Base-by-base conservation (phyloP, 2,888 invertebrate species). In the Eurois occulta region DNA sequence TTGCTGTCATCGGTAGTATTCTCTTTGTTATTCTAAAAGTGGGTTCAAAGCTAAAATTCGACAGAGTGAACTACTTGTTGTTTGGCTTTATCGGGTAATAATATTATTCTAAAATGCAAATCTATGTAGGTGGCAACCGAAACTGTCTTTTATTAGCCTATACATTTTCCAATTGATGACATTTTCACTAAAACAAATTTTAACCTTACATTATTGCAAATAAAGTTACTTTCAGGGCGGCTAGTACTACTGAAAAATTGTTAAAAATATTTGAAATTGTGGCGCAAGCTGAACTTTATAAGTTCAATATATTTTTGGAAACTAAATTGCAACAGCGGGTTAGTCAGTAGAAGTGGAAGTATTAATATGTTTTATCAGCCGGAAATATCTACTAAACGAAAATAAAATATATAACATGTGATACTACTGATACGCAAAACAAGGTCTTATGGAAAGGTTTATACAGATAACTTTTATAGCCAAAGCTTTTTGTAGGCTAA, bases 331-430 rank as follows among this genome's bases (percentile, higher is more conserved):
- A 65, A 65, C 64, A 0, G n/a, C 16, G 8, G 41, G 38, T 38
- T 38, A 62, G n/a, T 32, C 21, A 38, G 38, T 38, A 41, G 41
- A 10, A 41, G 41, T 41, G 10, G 41, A 41, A 41, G 28, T 48
- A 66, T 75, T 41, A 18, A 48, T 72, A 13, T 21, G 21, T 64
- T 76, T 77, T 81, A 68, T 78, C 81, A 78, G 58, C 10, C 43
- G 16, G 48, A 73, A 48, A 48, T 11, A 64, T 72, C 10, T 32
- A 72, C 18, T 66, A 48, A 60, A 24, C 18, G 18, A 41, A 28
- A 38, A 21, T 38, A 65, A 65, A 66, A 60, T 41, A 41, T 66
- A 78, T 60, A 21, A 43, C 71, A 69, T 24, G 21, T 69, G 48
- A 60, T 35, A 11, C 41, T 43, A 46, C 16, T 55, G 81, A 78